Conservation (phyloP, 2,797 vertebrate species). For the Tiaroga cobitis region DNA sequence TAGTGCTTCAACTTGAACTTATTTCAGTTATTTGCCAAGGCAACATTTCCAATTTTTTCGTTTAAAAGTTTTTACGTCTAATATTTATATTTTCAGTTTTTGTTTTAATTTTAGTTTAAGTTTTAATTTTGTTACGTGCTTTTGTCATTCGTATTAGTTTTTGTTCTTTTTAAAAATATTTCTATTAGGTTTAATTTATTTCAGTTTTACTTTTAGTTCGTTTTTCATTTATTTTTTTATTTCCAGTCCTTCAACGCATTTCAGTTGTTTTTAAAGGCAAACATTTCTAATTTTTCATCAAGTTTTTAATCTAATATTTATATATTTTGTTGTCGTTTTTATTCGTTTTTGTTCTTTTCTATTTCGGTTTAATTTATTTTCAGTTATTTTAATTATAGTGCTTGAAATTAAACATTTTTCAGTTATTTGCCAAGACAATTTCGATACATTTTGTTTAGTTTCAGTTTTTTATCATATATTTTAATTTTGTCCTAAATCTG, state of each 20-base stretch:
- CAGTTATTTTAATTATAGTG: background rate
- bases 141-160: background rate
- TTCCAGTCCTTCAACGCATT: too few relatives aligned
- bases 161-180: background rate
- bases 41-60: too few relatives aligned
- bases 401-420: background rate
- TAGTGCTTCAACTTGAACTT: background rate
- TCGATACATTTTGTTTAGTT: background rate
- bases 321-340: too few relatives aligned
- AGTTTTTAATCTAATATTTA: too few relatives aligned
- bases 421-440: background rate
- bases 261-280: too few relatives aligned
- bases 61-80: background rate
- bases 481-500: background rate
- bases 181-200: background rate
- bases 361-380: too few relatives aligned
- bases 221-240: background rate
- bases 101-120: background rate
- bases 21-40: background rate
- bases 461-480: background rate
- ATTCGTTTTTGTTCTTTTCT: too few relatives aligned
- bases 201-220: too few relatives aligned
- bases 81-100: background rate
- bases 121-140: background rate
- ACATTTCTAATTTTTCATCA: too few relatives aligned